phyloP scores from a whole-genome alignment of 2,888 invertebrate species.

The Baccha elongata region DNA sequence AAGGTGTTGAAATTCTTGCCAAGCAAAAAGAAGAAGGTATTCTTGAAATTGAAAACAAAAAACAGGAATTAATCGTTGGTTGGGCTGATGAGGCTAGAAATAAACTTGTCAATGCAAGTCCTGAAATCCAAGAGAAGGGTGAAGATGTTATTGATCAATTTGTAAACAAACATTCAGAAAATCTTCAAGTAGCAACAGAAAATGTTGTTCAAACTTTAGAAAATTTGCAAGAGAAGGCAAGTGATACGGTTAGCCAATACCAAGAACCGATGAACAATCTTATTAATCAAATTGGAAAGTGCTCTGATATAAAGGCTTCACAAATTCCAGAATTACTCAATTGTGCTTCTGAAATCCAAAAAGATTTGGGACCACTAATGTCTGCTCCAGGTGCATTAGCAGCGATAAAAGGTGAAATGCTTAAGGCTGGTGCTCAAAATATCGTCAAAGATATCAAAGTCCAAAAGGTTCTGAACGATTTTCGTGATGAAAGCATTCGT shows the following conservation, averaged over 20 bases:
- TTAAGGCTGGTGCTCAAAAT: conserved; percentile 13
- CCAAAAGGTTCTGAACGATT: neutral
- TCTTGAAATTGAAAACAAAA: conserved; percentile 9
- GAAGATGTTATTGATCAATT: conserved; percentile 34
- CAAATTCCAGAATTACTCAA: neutral
- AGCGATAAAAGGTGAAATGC: conserved; percentile 8
- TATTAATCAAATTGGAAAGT: conserved; percentile 41
- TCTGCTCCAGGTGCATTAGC: conserved; percentile 19
- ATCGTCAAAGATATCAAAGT: conserved; percentile 22
- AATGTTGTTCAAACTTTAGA: conserved; percentile 18
- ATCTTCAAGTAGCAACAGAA: conserved; percentile 36
- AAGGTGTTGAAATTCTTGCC: conserved; percentile 27
- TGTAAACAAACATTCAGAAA: conserved; percentile 1
- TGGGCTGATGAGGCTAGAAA: conserved; percentile 33
- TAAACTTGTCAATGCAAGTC: conserved; percentile 33
- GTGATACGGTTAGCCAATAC: conserved; percentile 21
- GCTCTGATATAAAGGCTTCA: neutral
- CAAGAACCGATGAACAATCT: conserved; percentile 42
- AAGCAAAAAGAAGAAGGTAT: neutral
- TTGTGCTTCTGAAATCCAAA: neutral
- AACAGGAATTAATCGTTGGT: conserved; percentile 11
- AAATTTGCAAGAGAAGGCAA: conserved; percentile 32
- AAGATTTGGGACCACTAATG: conserved; percentile 4
- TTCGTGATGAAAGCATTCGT: neutral
- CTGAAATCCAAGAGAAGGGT: conserved; percentile 30